Percentiles rank a stretch among this genome's conserved stretches.
phyloP scores from a whole-genome alignment of 2,113 vertebrate species.

The Urocitellus parryii region DNA sequence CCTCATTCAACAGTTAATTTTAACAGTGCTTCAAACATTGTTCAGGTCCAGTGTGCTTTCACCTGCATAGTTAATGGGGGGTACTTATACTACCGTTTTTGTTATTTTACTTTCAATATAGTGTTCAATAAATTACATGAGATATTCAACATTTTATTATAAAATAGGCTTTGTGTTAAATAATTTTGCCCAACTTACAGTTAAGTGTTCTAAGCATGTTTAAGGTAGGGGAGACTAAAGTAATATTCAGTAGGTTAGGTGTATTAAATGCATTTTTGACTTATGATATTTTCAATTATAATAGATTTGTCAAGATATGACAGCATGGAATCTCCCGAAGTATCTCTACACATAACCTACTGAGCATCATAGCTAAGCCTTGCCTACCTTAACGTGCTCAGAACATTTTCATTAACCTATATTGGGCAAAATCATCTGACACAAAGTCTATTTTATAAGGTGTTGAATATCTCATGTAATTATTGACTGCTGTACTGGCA shows the following conservation, averaged over 20 bases:
- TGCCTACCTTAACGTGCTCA: neutral
- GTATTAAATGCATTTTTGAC: neutral
- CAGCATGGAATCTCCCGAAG: neutral
- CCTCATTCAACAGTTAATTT: neutral
- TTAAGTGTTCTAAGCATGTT: neutral
- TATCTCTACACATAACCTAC: neutral
- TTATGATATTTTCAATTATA: neutral
- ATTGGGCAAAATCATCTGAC: neutral
- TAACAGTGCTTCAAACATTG: neutral
- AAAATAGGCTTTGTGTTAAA: neutral
- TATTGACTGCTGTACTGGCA: neutral
- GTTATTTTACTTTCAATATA: no score
- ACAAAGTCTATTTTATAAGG: neutral
- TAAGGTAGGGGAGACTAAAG: neutral
- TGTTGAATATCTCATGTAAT: neutral
- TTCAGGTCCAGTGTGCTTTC: neutral
- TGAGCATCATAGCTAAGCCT: neutral
- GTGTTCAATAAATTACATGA: neutral
- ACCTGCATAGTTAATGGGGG: neutral
- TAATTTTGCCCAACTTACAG: neutral
- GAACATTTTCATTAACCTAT: neutral
- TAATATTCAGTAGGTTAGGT: neutral
- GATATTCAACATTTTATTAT: neutral
- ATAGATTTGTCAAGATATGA: neutral
- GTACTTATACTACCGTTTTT: neutral